Conservation (phyloP, 1,140 invertebrate genomes). For the Lasioglossum albipes region DNA sequence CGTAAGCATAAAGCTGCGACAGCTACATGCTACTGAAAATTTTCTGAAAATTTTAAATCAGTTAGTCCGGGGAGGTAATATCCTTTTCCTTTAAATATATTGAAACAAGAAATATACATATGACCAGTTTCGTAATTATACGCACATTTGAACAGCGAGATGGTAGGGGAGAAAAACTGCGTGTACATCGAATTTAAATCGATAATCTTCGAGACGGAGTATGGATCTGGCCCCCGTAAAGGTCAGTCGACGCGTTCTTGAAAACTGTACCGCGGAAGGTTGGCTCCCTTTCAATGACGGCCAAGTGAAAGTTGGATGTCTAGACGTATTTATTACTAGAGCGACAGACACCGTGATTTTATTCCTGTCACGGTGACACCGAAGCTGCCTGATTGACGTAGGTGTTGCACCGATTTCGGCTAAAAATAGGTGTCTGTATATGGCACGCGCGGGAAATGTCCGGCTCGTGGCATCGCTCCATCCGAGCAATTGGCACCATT, state of each 20-base stretch:
- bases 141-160: no score
- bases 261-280: constrained; percentile 45
- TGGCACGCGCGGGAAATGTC: constrained; percentile 39
- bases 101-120: no score
- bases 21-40: no score
- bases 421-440: constrained; percentile 42
- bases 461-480: constrained; percentile 44
- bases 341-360: constrained; percentile 39
- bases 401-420: constrained; percentile 51
- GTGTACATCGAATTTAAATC: neutral
- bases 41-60: no score
- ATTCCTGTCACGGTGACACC: constrained; percentile 42
- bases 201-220: neutral
- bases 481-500: constrained; percentile 30
- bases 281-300: constrained; percentile 37
- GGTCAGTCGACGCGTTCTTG: constrained; percentile 22
- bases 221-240: constrained; percentile 7
- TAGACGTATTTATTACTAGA: constrained; percentile 52
- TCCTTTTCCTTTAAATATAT: no score
- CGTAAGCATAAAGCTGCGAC: no score
- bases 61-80: no score
- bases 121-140: no score
- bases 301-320: constrained; percentile 50
- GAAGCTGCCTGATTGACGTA: constrained; percentile 44
- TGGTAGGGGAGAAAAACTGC: no score